Percentiles rank a stretch among this genome's conserved stretches.
Conservation (phyloP, 2,113 vertebrate genomes). For the Lipophrys pholis region DNA sequence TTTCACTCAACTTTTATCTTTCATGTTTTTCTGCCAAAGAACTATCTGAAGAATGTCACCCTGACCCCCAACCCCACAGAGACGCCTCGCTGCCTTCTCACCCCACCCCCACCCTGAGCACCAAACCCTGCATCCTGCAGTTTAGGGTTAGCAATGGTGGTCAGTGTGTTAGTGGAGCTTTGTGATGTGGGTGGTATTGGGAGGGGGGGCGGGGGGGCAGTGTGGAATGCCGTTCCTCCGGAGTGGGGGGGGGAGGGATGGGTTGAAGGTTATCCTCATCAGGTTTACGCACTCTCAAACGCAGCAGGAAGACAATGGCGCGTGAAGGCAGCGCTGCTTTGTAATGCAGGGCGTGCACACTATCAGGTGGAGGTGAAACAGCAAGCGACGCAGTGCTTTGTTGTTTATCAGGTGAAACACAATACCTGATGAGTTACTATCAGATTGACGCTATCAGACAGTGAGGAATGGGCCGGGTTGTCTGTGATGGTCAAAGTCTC, state of each 20-base stretch:
- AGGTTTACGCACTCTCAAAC: constrained; percentile 74
- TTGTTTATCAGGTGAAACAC: constrained; percentile 50
- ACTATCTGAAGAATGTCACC: constrained; percentile 81
- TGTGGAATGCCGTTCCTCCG: constrained; percentile 78
- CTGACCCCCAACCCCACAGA: constrained; percentile 68
- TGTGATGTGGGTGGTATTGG: constrained; percentile 80
- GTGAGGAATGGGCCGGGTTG: constrained; percentile 34
- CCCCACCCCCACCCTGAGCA: constrained; percentile 68
- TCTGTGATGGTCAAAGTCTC: constrained; percentile 32
- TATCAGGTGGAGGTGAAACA: constrained; percentile 1
- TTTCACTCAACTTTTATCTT: constrained; percentile 58
- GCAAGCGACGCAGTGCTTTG: constrained; percentile 34
- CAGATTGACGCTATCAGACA: constrained; percentile 37
- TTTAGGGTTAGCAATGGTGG: constrained; percentile 75
- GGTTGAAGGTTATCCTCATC: constrained; percentile 73
- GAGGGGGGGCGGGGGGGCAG: constrained; percentile 63
- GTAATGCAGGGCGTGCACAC: constrained; percentile 9
- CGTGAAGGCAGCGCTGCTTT: constrained; percentile 20
- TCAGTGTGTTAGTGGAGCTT: constrained; percentile 81
- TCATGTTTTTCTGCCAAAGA: constrained; percentile 69
- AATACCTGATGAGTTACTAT: constrained; percentile 55
- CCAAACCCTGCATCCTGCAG: constrained; percentile 75
- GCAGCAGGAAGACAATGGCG: constrained; percentile 47
- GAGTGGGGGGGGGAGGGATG: constrained; percentile 51
- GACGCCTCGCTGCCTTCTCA: constrained; percentile 64